Percentiles rank a stretch among this genome's conserved stretches.
These are phyloP conservation scores for Drosophila ironensis DNA, from an alignment of 1,140 invertebrate genomes.

Conservation along the genomic window DNA sequence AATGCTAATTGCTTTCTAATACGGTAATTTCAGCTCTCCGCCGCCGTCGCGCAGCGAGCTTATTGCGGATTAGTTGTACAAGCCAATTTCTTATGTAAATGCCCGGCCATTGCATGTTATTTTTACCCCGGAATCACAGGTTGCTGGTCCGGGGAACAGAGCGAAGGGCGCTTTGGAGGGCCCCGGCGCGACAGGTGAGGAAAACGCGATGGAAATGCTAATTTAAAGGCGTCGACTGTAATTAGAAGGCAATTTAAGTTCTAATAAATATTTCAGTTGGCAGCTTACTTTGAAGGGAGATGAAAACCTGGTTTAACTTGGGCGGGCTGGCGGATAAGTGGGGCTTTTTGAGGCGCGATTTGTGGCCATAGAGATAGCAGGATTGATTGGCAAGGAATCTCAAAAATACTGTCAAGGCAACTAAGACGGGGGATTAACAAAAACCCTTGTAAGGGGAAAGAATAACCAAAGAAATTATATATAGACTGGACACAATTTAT, in stretches of 20 bases:
- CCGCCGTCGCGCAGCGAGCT: slow-evolving; percentile 58
- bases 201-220: slow-evolving; percentile 57
- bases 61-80: slow-evolving; percentile 82
- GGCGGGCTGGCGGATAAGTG: background rate
- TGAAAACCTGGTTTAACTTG: background rate
- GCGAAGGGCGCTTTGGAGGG: background rate
- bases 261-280: slow-evolving; percentile 64
- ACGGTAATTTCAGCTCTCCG: slow-evolving; percentile 71
- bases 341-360: slow-evolving; percentile 8
- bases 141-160: background rate
- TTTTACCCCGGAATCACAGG: slow-evolving; percentile 27
- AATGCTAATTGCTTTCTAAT: slow-evolving; percentile 82
- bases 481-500: too few relatives aligned
- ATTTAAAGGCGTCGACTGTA: slow-evolving; percentile 60
- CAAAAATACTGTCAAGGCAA: background rate
- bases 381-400: background rate
- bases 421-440: background rate
- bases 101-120: slow-evolving; percentile 60
- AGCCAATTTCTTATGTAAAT: slow-evolving; percentile 82
- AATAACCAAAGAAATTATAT: too few relatives aligned
- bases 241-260: slow-evolving; percentile 77
- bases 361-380: slow-evolving; percentile 21
- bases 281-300: slow-evolving; percentile 34
- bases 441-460: too few relatives aligned
- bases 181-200: slow-evolving; percentile 18